These are phyloP conservation scores for Otus scops DNA, from an alignment of 2,797 vertebrate species.

Conservation along the genomic window DNA sequence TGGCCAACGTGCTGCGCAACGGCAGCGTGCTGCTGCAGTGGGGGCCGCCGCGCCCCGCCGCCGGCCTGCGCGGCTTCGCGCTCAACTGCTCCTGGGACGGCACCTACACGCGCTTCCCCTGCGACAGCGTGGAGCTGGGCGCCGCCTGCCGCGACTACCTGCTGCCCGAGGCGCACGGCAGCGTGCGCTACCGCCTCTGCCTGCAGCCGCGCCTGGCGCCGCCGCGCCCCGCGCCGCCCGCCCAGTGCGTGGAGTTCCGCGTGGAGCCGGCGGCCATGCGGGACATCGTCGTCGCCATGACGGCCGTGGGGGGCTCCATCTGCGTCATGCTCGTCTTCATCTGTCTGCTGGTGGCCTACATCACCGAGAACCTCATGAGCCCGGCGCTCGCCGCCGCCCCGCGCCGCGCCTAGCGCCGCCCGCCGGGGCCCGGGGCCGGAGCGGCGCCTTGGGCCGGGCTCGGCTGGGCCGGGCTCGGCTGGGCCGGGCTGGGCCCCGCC, in stretches of 20 bases:
- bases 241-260: conserved; percentile 90
- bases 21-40: conserved; percentile 94
- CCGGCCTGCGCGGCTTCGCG: conserved; percentile 78
- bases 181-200: conserved; percentile 92
- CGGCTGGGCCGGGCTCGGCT: too few species aligned
- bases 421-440: too few species aligned
- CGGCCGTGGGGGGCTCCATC: conserved; percentile 94
- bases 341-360: conserved; percentile 95
- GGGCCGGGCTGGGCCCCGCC: too few species aligned
- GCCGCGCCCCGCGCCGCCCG: conserved; percentile 28
- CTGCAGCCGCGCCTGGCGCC: conserved; percentile 75
- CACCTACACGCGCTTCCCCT: conserved; percentile 92
- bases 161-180: conserved; percentile 88
- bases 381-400: conserved; percentile 19
- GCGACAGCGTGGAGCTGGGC: conserved; percentile 87
- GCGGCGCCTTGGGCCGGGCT: too few species aligned
- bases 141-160: conserved; percentile 89
- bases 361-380: conserved; percentile 95
- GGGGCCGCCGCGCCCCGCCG: conserved; percentile 56
- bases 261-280: conserved; percentile 89
- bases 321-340: conserved; percentile 99
- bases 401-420: not conserved
- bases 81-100: conserved; percentile 96
- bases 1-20: conserved; percentile 88
- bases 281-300: conserved; percentile 97